These are phyloP conservation scores for Apeira syringaria DNA, from an alignment of 2,888 invertebrate genomes.

Conservation along the genomic window DNA sequence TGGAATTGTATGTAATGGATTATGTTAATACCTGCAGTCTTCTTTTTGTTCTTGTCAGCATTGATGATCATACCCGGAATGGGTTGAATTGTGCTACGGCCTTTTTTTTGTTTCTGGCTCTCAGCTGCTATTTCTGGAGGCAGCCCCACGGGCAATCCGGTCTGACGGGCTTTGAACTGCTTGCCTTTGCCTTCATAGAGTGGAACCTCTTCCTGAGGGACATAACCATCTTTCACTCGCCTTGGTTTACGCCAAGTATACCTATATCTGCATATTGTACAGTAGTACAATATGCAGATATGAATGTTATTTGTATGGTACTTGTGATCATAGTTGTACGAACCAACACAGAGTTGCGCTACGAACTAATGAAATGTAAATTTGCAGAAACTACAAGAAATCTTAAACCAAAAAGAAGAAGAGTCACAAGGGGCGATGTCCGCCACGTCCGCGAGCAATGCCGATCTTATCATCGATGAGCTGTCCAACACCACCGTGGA, in stretches of 20 bases:
- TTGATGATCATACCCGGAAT: conserved; percentile 86
- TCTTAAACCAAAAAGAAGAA: conserved; percentile 87
- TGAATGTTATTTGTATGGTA: too few relatives aligned
- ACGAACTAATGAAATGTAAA: neutral
- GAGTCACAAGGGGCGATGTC: conserved; percentile 71
- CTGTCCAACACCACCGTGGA: conserved; percentile 60
- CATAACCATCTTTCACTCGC: conserved; percentile 97
- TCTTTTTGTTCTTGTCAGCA: conserved; percentile 86
- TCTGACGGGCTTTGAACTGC: conserved; percentile 89
- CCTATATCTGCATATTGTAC: too few relatives aligned
- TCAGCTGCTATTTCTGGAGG: conserved; percentile 84
- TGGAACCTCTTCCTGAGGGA: conserved; percentile 99
- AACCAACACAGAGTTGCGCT: too few relatives aligned
- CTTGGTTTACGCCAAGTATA: conserved; percentile 98
- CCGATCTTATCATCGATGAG: conserved; percentile 66
- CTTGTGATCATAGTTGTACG: too few relatives aligned
- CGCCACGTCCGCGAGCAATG: conserved; percentile 54
- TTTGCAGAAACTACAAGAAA: conserved; percentile 85
- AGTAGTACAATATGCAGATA: too few relatives aligned
- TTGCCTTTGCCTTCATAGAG: conserved; percentile 97
- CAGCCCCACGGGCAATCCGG: conserved; percentile 87
- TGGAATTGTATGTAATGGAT: too few relatives aligned
- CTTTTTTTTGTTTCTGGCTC: conserved; percentile 75
- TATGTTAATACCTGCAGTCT: conserved; percentile 69
- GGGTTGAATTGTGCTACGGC: conserved; percentile 61